These are phyloP conservation scores for Cacatua alba DNA, from an alignment of 2,113 vertebrate genomes.

Conservation along the genomic window DNA sequence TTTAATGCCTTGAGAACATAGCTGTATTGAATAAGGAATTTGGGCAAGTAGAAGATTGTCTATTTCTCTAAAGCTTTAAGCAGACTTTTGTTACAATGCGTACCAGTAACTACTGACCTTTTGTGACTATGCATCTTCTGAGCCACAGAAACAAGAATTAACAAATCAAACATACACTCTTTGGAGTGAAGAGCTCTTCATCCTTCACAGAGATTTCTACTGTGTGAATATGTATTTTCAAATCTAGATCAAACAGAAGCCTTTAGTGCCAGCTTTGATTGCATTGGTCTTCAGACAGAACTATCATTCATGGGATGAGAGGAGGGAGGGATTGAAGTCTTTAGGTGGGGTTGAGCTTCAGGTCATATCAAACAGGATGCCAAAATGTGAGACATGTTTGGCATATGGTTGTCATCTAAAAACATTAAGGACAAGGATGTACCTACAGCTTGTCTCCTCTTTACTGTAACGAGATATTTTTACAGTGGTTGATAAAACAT, in stretches of 20 bases:
- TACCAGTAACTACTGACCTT: slow-evolving; percentile 35
- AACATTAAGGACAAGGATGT: neutral
- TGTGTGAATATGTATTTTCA: neutral
- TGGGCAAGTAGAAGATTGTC: neutral
- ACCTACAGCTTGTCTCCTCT: neutral
- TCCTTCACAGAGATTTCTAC: neutral
- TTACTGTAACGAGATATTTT: neutral
- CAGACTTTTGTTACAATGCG: neutral
- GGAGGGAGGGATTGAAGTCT: neutral
- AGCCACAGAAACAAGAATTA: slow-evolving; percentile 19
- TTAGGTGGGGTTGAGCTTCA: neutral
- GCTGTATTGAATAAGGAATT: neutral
- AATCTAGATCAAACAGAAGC: neutral
- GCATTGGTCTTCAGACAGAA: neutral
- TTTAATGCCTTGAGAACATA: neutral
- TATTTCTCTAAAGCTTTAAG: neutral
- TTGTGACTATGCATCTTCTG: neutral
- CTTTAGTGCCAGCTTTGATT: neutral
- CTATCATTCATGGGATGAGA: neutral
- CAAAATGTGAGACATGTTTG: neutral
- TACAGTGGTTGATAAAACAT: neutral
- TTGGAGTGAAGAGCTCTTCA: neutral
- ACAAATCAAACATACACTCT: slow-evolving; percentile 11
- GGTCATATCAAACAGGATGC: neutral
- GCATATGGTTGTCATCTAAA: neutral